phyloP scores from a whole-genome alignment of 2,888 invertebrate genomes.

The Tillus elongatus region DNA sequence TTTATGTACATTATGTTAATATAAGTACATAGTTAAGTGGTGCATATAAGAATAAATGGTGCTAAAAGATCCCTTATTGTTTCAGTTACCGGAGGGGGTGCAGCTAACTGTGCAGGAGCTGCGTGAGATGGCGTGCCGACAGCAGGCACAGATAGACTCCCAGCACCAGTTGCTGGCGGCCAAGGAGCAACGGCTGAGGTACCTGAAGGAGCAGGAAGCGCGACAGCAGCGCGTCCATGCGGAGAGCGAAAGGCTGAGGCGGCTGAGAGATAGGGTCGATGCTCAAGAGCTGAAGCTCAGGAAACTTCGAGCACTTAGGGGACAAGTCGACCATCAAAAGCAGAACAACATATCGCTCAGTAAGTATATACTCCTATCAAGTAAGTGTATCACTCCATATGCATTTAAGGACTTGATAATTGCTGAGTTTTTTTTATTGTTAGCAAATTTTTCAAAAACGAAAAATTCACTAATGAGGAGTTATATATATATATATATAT shows the following conservation, averaged over 20 bases:
- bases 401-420: no score
- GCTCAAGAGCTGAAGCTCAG: conserved; percentile 91
- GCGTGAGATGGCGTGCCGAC: conserved; percentile 95
- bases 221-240: conserved; percentile 67
- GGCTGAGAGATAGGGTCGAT: conserved; percentile 85
- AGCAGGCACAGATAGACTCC: conserved; percentile 95
- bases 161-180: conserved; percentile 87
- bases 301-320: conserved; percentile 81
- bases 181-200: conserved; percentile 86
- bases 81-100: conserved; percentile 84
- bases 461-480: no score
- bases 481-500: no score
- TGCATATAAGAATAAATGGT: no score
- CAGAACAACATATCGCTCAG: conserved; percentile 84
- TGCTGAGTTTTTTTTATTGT: no score
- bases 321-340: conserved; percentile 89
- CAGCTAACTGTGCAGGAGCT: conserved; percentile 89
- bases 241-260: conserved; percentile 78
- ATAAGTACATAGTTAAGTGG: no score
- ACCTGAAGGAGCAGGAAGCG: conserved; percentile 88
- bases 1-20: no score
- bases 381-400: no score
- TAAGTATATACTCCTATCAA: no score
- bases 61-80: no score
- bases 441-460: no score